These are phyloP conservation scores for Metellina segmentata DNA, from an alignment of 2,888 invertebrate genomes.

Conservation along the genomic window DNA sequence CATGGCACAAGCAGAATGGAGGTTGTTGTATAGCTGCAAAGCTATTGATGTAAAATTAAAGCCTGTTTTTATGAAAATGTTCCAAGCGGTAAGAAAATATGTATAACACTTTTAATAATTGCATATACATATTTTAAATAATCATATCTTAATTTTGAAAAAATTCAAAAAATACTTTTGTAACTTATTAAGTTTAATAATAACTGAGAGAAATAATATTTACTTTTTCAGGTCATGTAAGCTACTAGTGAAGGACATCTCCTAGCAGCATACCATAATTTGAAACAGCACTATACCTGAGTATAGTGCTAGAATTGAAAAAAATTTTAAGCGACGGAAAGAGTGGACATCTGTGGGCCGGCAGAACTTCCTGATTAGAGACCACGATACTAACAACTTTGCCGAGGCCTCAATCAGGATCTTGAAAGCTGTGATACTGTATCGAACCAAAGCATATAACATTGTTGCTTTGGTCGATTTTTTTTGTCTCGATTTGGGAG, in stretches of 20 bases:
- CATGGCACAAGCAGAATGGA: not conserved
- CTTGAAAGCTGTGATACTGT: not conserved
- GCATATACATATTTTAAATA: not conserved
- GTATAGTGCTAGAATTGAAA: not conserved
- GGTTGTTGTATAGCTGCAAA: not conserved
- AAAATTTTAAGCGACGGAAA: not conserved
- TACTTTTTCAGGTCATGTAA: slow-evolving; percentile 27
- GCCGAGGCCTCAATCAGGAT: not conserved
- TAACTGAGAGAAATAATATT: not conserved
- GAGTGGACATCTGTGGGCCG: slow-evolving; percentile 16
- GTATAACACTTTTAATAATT: not conserved
- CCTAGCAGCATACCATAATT: not conserved
- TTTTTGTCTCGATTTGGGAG: not conserved
- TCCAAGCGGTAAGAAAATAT: not conserved
- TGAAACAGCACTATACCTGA: not conserved
- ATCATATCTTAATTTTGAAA: not conserved
- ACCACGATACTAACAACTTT: slow-evolving; percentile 4
- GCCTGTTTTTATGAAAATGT: too few relatives aligned
- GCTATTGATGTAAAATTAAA: not conserved
- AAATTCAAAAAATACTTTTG: too few relatives aligned
- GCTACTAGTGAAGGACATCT: not conserved
- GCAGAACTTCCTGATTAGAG: not conserved
- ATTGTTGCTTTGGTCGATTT: not conserved
- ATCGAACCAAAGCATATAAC: slow-evolving; percentile 1
- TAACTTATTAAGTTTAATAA: not conserved